Conservation (phyloP, 2,888 invertebrate species). For the Ochlodes sylvanus region DNA sequence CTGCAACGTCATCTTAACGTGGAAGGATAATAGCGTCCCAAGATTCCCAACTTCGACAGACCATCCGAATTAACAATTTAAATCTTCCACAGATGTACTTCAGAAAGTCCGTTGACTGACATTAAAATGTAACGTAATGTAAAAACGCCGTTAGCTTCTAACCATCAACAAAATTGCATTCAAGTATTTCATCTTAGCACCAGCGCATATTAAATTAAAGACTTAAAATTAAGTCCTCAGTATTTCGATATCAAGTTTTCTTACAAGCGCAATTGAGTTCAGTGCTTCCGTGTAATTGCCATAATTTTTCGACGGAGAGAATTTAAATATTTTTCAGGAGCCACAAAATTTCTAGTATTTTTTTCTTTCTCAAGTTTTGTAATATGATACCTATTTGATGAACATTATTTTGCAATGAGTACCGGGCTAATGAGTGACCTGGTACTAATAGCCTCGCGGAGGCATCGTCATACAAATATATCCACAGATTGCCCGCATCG, state of each 20-base stretch:
- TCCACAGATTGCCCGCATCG: conserved; percentile 40
- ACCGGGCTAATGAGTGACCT: conserved; percentile 53
- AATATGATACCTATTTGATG: conserved; percentile 23
- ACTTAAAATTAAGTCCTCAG: conserved; percentile 1
- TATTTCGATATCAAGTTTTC: not conserved
- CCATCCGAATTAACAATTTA: too few species aligned
- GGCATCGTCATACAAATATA: conserved; percentile 51
- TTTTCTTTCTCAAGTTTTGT: conserved; percentile 7
- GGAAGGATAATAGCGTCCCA: too few species aligned
- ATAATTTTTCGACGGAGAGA: conserved; percentile 2
- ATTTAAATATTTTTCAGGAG: conserved; percentile 11
- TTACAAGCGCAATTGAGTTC: conserved; percentile 11
- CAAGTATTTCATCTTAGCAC: not conserved
- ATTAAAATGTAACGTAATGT: too few species aligned
- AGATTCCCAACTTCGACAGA: too few species aligned
- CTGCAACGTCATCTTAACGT: too few species aligned
- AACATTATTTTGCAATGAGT: conserved; percentile 24
- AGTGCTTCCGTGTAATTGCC: conserved; percentile 7
- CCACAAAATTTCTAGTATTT: conserved; percentile 6
- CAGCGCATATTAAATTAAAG: not conserved
- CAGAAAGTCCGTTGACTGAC: not conserved
- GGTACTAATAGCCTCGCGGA: conserved; percentile 51
- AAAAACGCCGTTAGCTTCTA: not conserved
- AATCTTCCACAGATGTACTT: not conserved
- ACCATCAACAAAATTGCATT: not conserved